Evolutionary conservation across 2,113 vertebrate species (phyloP), one percentile per base, ranked within the genome.

Genomic region (Osmerus mordax): DNA sequence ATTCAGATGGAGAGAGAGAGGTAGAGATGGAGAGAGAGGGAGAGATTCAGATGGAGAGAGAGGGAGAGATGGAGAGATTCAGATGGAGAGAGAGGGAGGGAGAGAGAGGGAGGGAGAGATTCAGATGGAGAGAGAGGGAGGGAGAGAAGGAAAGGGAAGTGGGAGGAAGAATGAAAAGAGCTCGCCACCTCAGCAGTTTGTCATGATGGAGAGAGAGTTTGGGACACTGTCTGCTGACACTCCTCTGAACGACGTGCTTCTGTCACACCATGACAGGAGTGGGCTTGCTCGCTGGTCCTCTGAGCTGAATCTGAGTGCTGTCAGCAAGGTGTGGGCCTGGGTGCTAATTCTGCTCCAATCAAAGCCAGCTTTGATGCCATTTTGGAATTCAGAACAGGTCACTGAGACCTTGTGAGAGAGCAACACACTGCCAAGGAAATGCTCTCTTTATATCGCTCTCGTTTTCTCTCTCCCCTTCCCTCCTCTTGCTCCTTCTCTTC

Each of bases 301-400:
- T 67, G 69, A 79, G 81, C 79, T 81, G 74, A 81, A 51, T 54
- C 28, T 52, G 70, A 78, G 64, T 3, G 14, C 61, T 69, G 77
- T 77, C 78, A 77, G 60, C 36, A 1, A 29, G 5, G 18, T 41
- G 8, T 51, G n/a, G 21, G 15, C 23, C 41, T 58, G 41, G 13
- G 69, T 47, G 28, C 72, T 78, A 72, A 81, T 28, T n/a, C 72
- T 6, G n/a, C 25, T 73, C 69, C 78, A 80, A 73, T 85, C 78
- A 78, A 52, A 65, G 69, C 51, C 65, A 65, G 51, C 58, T 56
- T 58, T 73, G 59, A 71, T 68, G 72, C 41, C 21, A 41, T 69
- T 71, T 69, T 78, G 72, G 67, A 29, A 71, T 77, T 71, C 65
- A 77, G 53, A 66, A 72, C 51, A 70, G 5, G 47, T 23, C 29